Percentiles rank a stretch among this genome's conserved stretches.
Evolutionary conservation across 2,888 invertebrate genomes (phyloP).

Genomic region (Neoaliturus tenellus): DNA sequence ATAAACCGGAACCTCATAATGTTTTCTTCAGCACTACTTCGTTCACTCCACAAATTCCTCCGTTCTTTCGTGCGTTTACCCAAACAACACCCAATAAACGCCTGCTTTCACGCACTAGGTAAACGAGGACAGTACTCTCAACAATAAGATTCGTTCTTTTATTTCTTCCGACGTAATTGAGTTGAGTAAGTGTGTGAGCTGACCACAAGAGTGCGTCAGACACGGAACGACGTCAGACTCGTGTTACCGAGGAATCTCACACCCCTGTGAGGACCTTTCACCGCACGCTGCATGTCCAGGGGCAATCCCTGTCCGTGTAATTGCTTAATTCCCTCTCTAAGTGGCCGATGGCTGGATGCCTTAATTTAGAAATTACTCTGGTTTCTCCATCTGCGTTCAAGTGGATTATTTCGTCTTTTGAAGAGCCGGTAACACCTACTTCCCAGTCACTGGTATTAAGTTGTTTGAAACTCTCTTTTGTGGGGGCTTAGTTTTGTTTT

Average conservation of each 20-base stretch:
- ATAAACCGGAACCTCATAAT: no score
- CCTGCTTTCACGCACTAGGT: background rate
- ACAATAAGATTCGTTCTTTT: background rate
- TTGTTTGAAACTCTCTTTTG: background rate
- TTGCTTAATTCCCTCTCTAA: constrained; percentile 32
- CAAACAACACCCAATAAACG: background rate
- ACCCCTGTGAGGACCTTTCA: constrained; percentile 4
- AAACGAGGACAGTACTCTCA: background rate
- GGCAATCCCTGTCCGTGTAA: background rate
- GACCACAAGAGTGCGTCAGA: background rate
- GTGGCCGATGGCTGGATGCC: constrained; percentile 20
- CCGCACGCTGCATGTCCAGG: background rate
- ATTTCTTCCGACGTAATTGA: background rate
- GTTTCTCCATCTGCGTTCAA: background rate
- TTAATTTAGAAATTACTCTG: constrained; percentile 32
- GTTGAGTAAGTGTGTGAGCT: background rate
- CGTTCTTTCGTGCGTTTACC: no score
- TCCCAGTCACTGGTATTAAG: background rate
- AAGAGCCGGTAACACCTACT: constrained; percentile 8
- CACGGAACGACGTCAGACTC: background rate
- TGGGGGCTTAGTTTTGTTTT: background rate
- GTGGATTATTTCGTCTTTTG: constrained; percentile 27
- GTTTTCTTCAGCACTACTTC: no score
- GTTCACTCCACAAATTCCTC: no score
- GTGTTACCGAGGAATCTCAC: background rate